Evolutionary conservation across 2,888 invertebrate genomes (phyloP).

Genomic region (Latheticus oryzae): DNA sequence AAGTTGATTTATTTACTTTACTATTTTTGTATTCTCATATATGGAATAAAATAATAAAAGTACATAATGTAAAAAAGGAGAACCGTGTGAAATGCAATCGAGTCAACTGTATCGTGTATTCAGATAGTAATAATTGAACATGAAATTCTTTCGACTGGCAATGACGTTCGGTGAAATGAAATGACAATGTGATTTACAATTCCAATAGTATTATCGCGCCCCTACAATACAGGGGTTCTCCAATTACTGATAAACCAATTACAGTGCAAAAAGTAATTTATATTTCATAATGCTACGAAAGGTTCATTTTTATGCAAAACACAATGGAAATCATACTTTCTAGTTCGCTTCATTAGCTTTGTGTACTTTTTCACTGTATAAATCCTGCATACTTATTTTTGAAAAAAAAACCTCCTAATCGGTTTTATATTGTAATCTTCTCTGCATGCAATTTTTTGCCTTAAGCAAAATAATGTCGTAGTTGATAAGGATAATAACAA

Average conservation of each 20-base stretch:
- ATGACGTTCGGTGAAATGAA: slow-evolving; percentile 48
- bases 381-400: slow-evolving; percentile 13
- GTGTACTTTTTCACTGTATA: slow-evolving; percentile 15
- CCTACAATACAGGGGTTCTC: slow-evolving; percentile 46
- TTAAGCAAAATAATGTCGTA: slow-evolving; percentile 16
- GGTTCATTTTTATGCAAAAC: slow-evolving; percentile 57
- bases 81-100: slow-evolving; percentile 30
- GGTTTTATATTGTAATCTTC: slow-evolving; percentile 25
- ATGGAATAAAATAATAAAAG: too few species aligned
- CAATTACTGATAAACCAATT: slow-evolving; percentile 56
- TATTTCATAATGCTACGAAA: slow-evolving; percentile 47
- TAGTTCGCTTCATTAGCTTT: slow-evolving; percentile 35
- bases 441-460: slow-evolving; percentile 9
- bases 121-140: slow-evolving; percentile 47
- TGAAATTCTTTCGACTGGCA: slow-evolving; percentile 46
- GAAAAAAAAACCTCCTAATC: slow-evolving; percentile 12
- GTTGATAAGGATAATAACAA: slow-evolving; percentile 39
- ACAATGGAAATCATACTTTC: slow-evolving; percentile 46
- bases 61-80: too few species aligned
- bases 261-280: slow-evolving; percentile 49
- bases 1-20: too few species aligned
- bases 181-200: slow-evolving; percentile 56
- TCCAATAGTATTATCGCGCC: slow-evolving; percentile 53
- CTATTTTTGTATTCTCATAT: too few species aligned
- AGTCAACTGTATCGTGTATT: slow-evolving; percentile 38